phyloP scores from a whole-genome alignment of 2,888 invertebrate genomes.

The Scaptomyza parva region DNA sequence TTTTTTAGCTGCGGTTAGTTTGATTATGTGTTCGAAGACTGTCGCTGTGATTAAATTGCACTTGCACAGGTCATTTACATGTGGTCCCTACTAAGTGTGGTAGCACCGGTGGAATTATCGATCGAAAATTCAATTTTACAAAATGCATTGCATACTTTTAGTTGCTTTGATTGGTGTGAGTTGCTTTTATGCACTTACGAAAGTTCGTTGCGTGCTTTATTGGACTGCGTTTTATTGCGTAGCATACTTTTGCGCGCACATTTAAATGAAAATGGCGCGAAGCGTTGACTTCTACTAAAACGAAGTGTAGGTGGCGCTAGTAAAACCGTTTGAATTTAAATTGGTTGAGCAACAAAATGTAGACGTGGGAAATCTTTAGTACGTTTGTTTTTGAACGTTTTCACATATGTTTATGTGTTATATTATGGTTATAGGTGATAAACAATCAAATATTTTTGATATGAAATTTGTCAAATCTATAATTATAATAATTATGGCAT shows the following conservation, averaged over 20 bases:
- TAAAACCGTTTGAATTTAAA: background rate
- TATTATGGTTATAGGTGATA: no score
- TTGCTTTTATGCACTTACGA: background rate
- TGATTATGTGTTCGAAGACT: background rate
- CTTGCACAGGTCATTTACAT: conserved; percentile 10
- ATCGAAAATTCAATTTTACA: background rate
- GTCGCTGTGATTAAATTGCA: conserved; percentile 15
- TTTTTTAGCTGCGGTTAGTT: conserved; percentile 12
- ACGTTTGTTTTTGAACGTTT: no score
- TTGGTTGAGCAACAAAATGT: no score
- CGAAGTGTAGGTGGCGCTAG: conserved; percentile 47
- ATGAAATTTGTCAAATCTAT: no score
- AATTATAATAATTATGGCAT: background rate
- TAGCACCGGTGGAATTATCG: conserved; percentile 28
- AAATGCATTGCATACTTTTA: conserved; percentile 23
- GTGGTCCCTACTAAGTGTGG: background rate
- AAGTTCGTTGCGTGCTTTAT: background rate
- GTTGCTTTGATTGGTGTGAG: background rate
- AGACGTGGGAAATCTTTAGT: no score
- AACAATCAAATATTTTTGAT: no score
- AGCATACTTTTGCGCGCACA: conserved; percentile 18
- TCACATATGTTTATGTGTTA: no score
- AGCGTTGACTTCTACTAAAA: accelerated
- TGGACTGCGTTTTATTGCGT: background rate
- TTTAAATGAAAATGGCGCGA: background rate